Percentiles rank a stretch among this genome's conserved stretches.
These are phyloP conservation scores for Prionchulus punctatus DNA, from an alignment of 2,888 invertebrate genomes.

Conservation along the genomic window DNA sequence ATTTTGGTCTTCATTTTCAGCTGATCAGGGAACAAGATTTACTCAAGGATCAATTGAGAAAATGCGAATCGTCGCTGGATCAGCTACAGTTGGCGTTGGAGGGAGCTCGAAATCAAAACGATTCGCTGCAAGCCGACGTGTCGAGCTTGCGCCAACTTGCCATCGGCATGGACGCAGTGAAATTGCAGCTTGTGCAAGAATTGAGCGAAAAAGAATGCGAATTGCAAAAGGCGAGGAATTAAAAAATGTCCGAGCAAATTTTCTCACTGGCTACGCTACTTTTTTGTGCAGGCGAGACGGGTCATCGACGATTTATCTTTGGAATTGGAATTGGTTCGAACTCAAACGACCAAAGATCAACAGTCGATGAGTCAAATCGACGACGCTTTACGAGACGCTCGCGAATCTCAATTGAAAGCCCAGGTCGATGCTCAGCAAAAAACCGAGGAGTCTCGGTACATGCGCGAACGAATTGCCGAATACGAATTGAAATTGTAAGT, in stretches of 20 bases:
- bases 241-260: not conserved
- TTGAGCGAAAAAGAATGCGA: not conserved
- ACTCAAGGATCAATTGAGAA: not conserved
- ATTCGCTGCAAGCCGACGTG: not conserved
- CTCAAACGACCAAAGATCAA: not conserved
- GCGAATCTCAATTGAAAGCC: not conserved
- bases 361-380: not conserved
- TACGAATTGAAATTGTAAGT: constrained; percentile 1
- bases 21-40: not conserved
- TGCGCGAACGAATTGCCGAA: not conserved
- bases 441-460: not conserved
- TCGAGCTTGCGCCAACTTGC: not conserved
- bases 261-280: too few relatives aligned
- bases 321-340: not conserved
- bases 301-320: too few relatives aligned
- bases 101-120: not conserved
- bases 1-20: not conserved
- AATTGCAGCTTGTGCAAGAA: not conserved
- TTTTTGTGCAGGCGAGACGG: too few relatives aligned
- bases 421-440: not conserved
- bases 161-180: not conserved
- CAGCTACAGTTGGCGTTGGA: not conserved
- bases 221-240: not conserved
- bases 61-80: not conserved
- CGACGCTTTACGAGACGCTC: not conserved